Evolutionary conservation across 2,888 invertebrate genomes (phyloP).

Genomic region (Tanaodytes sp.): DNA sequence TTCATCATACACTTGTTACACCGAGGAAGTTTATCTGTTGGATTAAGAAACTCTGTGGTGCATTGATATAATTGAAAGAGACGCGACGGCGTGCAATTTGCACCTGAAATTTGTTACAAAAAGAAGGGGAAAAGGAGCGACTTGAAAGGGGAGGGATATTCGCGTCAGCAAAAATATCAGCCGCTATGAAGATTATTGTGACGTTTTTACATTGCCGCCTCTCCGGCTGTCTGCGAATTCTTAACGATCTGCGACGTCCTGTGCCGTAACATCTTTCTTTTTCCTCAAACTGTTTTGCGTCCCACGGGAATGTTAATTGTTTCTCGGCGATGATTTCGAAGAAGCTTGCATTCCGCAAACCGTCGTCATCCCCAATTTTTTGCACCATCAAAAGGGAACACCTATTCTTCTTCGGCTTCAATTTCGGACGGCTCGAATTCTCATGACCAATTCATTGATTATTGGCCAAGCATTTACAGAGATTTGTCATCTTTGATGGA

Average conservation of each 20-base stretch:
- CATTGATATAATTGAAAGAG: too few species aligned
- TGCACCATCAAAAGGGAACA: not conserved
- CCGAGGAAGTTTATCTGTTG: too few species aligned
- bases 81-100: slow-evolving; percentile 21
- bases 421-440: slow-evolving; percentile 15
- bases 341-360: slow-evolving; percentile 58
- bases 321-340: slow-evolving; percentile 50
- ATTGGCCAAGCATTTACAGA: too few species aligned
- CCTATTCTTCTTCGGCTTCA: slow-evolving; percentile 16
- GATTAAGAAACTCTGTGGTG: too few species aligned
- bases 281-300: slow-evolving; percentile 57
- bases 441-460: slow-evolving; percentile 4
- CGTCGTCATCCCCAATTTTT: slow-evolving; percentile 39
- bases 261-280: slow-evolving; percentile 51
- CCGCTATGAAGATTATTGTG: slow-evolving; percentile 42
- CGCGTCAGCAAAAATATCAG: not conserved
- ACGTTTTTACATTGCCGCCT: slow-evolving; percentile 26
- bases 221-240: slow-evolving; percentile 36
- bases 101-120: slow-evolving; percentile 32
- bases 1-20: too few species aligned
- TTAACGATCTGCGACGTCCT: slow-evolving; percentile 43
- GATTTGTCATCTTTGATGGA: too few species aligned
- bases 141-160: slow-evolving; percentile 2
- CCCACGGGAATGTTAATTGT: slow-evolving; percentile 61
- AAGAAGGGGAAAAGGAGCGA: too few species aligned